Evolutionary conservation across 2,888 invertebrate species (phyloP), one percentile per base, ranked within the genome.

Genomic region (Spodoptera picta): DNA sequence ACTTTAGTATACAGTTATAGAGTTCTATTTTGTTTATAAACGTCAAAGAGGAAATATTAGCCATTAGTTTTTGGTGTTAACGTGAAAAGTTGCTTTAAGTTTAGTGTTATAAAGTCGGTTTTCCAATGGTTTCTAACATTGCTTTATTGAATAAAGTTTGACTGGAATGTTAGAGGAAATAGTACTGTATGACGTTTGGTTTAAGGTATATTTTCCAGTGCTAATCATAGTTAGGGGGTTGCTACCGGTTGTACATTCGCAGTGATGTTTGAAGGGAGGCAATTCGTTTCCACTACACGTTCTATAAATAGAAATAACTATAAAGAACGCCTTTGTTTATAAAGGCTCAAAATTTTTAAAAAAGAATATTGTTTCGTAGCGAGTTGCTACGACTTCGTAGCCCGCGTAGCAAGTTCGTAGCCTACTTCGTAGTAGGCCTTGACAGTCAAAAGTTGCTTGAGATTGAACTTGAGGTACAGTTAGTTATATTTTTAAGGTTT

Each of bases 201-300:
- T 2, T 83, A 89, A 72, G 73, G 85, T 84, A 31, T 60, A 45
- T 63, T 77, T 84, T 88, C 3, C 64, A n/a, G 45, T 79, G 80
- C 23, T 45, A 75, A 83, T 85, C 66, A 77, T 79, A 84, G 81
- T 85, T 84, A 84, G 88, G 89, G 87, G 84, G 84, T 77, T 72
- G 73, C 75, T 81, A 69, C 75, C 71, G 81, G 83, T 75, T 86
- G 87, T 87, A 85, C 88, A 86, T 89, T 92, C 90, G 79, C 85
- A 86, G 88, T 67, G 83, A 81, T 76, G 76, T 78, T 56, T 77
- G 75, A 69, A 76, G 87, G 87, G 87, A 81, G 84, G 77, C 10
- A 52, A 80, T 64, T 56, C 59, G 88, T 91, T 87, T 91, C 88
- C 92, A 92, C 84, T 87, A 78, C 56, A 49, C 31, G 5, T 53